Conservation (phyloP, 1,140 invertebrate genomes). For the Coelopa frigida region DNA sequence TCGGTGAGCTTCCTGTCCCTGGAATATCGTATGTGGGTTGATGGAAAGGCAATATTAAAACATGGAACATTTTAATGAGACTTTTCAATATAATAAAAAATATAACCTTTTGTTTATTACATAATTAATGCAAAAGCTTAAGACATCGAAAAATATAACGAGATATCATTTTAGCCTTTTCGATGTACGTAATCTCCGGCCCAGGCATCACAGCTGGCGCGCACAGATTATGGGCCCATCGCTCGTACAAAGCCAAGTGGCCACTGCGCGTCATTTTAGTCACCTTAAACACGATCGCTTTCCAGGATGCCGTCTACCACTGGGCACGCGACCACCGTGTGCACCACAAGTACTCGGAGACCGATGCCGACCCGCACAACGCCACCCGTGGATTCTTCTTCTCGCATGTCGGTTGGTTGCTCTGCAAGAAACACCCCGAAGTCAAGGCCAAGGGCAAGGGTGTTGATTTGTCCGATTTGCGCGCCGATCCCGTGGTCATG, state of each 20-base stretch:
- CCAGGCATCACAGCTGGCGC: slow-evolving; percentile 83
- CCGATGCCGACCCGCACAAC: slow-evolving; percentile 90
- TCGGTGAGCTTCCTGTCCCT: slow-evolving; percentile 66
- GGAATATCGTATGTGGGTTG: too few relatives aligned
- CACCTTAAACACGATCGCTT: slow-evolving; percentile 70
- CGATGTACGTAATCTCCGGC: slow-evolving; percentile 55
- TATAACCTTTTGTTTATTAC: too few relatives aligned
- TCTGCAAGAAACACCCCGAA: slow-evolving; percentile 80
- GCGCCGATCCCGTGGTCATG: slow-evolving; percentile 68
- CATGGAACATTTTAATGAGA: neutral
- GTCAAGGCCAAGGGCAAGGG: slow-evolving; percentile 73
- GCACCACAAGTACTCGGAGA: slow-evolving; percentile 91
- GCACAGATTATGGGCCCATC: slow-evolving; percentile 85
- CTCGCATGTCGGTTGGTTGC: slow-evolving; percentile 85
- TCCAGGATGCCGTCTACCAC: slow-evolving; percentile 81
- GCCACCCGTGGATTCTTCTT: slow-evolving; percentile 87
- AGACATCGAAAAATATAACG: neutral
- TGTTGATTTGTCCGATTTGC: slow-evolving; percentile 76
- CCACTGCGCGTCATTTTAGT: slow-evolving; percentile 69
- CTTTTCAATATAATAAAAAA: too few relatives aligned
- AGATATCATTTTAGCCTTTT: slow-evolving; percentile 34
- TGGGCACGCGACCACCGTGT: slow-evolving; percentile 89
- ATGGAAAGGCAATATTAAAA: neutral
- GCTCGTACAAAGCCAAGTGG: slow-evolving; percentile 83
- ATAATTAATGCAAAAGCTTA: neutral